Percentiles rank a stretch among this genome's conserved stretches.
phyloP scores from a whole-genome alignment of 2,113 vertebrate species.

The Anguilla japonica region DNA sequence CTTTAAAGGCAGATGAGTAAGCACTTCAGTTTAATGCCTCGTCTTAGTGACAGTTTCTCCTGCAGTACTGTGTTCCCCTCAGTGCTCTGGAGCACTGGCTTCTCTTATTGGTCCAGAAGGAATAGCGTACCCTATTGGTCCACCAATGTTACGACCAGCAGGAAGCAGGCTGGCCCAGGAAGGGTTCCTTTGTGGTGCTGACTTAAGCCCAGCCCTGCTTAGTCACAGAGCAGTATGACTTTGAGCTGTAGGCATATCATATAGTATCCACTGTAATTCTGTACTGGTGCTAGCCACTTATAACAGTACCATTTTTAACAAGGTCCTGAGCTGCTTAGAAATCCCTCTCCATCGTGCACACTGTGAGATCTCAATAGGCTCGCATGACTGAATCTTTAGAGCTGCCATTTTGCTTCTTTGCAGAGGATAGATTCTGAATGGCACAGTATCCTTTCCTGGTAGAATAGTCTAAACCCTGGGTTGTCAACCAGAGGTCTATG shows the following conservation, averaged over 20 bases:
- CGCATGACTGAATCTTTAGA: neutral
- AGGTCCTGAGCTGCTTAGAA: too few species aligned
- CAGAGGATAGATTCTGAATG: neutral
- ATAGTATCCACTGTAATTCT: neutral
- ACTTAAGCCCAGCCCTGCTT: neutral
- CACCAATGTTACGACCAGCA: neutral
- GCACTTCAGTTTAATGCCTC: too few species aligned
- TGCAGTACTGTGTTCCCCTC: neutral
- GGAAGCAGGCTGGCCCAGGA: too few species aligned
- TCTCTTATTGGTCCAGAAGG: neutral
- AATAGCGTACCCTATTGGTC: neutral
- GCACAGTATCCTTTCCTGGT: neutral
- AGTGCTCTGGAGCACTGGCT: neutral
- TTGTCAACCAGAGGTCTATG: too few species aligned
- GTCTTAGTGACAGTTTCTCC: neutral
- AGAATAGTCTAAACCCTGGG: neutral
- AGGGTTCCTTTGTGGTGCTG: neutral
- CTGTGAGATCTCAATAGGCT: too few species aligned
- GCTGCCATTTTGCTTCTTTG: neutral
- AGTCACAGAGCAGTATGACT: neutral
- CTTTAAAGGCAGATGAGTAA: neutral
- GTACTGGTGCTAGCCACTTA: neutral
- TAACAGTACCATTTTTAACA: neutral
- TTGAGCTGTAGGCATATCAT: too few species aligned
- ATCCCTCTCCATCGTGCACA: too few species aligned